phyloP scores from a whole-genome alignment of 2,797 vertebrate genomes.

The Sebastes hubbsi region DNA sequence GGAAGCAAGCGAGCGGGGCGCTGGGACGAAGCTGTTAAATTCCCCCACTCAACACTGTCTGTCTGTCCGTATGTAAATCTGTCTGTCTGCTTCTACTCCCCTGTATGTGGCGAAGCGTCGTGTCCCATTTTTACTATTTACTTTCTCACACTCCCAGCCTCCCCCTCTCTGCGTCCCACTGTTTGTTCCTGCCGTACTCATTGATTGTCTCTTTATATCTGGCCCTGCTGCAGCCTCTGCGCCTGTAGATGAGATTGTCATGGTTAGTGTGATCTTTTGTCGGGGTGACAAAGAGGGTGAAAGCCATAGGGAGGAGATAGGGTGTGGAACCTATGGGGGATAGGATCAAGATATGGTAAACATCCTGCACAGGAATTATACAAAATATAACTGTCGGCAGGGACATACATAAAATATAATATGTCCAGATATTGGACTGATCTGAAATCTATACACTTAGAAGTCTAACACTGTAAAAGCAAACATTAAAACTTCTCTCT shows the following conservation, averaged over 20 bases:
- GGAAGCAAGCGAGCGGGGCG: constrained; percentile 36
- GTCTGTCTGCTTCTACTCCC: constrained; percentile 17
- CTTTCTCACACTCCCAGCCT: constrained; percentile 71
- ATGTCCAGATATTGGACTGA: background rate
- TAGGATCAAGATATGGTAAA: constrained; percentile 54
- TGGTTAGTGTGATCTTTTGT: constrained; percentile 74
- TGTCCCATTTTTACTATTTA: constrained; percentile 69
- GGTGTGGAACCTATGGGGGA: constrained; percentile 29
- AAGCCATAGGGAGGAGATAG: constrained; percentile 50
- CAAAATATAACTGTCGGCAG: background rate
- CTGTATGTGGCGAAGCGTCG: constrained; percentile 33
- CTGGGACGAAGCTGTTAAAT: constrained; percentile 37
- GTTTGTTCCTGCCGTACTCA: constrained; percentile 58
- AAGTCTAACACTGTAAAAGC: background rate
- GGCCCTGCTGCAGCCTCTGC: constrained; percentile 45
- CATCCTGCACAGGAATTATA: constrained; percentile 35
- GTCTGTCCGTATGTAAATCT: constrained; percentile 47
- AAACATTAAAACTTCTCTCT: constrained; percentile 6
- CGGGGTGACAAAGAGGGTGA: constrained; percentile 59
- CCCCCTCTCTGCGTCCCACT: constrained; percentile 46
- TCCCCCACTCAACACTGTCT: constrained; percentile 24
- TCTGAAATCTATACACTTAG: constrained; percentile 2
- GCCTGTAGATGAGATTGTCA: constrained; percentile 75
- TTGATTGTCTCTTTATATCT: constrained; percentile 68
- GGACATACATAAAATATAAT: background rate